Percentiles rank a stretch among this genome's conserved stretches.
These are phyloP conservation scores for Pseudomyrmex gracilis DNA, from an alignment of 1,140 invertebrate genomes.

Conservation along the genomic window DNA sequence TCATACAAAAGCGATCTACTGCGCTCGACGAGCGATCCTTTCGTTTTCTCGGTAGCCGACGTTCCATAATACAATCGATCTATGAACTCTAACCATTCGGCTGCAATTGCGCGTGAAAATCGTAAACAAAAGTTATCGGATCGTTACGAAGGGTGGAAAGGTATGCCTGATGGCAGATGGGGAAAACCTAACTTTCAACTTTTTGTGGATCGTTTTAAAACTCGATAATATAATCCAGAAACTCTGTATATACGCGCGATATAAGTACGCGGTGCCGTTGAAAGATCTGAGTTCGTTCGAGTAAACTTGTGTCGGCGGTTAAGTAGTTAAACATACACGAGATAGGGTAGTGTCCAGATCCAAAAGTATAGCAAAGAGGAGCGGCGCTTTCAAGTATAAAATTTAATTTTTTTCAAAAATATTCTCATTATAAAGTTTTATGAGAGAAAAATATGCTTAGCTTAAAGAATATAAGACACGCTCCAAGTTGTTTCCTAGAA, in stretches of 20 bases:
- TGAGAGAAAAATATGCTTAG: too few species aligned
- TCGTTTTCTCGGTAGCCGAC: conserved; percentile 55
- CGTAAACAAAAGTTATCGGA: conserved; percentile 79
- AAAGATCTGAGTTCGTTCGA: not conserved
- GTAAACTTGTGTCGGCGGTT: not conserved
- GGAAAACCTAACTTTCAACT: conserved; percentile 24
- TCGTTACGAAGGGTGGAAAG: conserved; percentile 1
- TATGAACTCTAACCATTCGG: conserved; percentile 80
- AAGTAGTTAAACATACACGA: not conserved
- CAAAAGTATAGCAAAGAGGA: too few species aligned
- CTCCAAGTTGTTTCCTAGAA: not conserved
- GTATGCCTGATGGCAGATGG: conserved; percentile 53
- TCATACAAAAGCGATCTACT: conserved; percentile 80
- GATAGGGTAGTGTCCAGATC: too few species aligned
- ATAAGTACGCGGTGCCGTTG: not conserved
- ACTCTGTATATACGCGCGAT: not conserved
- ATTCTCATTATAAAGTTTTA: not conserved
- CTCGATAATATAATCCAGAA: not conserved
- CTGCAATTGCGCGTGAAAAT: conserved; percentile 85
- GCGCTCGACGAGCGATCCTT: conserved; percentile 68
- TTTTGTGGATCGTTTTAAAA: conserved; percentile 36
- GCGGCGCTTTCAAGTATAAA: not conserved
- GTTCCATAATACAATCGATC: conserved; percentile 81
- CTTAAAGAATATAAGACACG: too few species aligned
- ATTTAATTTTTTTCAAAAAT: conserved; percentile 4